These are phyloP conservation scores for Thaleichthys pacificus DNA, from an alignment of 2,797 vertebrate genomes.

Conservation along the genomic window DNA sequence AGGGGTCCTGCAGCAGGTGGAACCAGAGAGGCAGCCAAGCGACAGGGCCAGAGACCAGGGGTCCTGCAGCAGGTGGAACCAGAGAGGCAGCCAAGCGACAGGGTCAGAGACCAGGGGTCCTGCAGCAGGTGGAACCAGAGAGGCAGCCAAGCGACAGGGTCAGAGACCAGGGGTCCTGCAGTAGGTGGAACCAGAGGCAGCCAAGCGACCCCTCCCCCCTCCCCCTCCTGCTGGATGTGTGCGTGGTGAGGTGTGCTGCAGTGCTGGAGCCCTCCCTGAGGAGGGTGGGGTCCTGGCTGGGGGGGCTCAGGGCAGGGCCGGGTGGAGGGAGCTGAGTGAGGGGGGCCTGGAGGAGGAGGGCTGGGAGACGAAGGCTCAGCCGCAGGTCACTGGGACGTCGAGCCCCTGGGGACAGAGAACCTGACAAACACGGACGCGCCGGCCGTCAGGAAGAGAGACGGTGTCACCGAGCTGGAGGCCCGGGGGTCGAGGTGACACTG, in stretches of 20 bases:
- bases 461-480: not conserved
- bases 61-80: conserved; percentile 55
- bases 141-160: conserved; percentile 24
- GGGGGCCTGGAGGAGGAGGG: conserved; percentile 48
- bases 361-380: conserved; percentile 42
- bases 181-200: conserved; percentile 47
- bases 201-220: conserved; percentile 38
- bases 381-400: conserved; percentile 79
- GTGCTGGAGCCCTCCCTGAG: conserved; percentile 59
- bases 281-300: conserved; percentile 59
- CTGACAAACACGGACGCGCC: conserved; percentile 59
- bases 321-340: conserved; percentile 48
- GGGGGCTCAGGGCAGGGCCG: conserved; percentile 59
- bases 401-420: conserved; percentile 82
- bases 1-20: conserved; percentile 56
- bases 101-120: conserved; percentile 20
- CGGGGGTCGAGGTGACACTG: not conserved
- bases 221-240: conserved; percentile 73
- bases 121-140: conserved; percentile 53
- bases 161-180: conserved; percentile 41
- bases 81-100: conserved; percentile 30
- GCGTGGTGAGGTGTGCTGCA: conserved; percentile 60
- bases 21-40: conserved; percentile 29
- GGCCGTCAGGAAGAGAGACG: not conserved
- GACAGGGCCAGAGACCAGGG: conserved; percentile 12